Base-by-base conservation (phyloP, 2,797 vertebrate genomes). In the Aythya fuligula region DNA sequence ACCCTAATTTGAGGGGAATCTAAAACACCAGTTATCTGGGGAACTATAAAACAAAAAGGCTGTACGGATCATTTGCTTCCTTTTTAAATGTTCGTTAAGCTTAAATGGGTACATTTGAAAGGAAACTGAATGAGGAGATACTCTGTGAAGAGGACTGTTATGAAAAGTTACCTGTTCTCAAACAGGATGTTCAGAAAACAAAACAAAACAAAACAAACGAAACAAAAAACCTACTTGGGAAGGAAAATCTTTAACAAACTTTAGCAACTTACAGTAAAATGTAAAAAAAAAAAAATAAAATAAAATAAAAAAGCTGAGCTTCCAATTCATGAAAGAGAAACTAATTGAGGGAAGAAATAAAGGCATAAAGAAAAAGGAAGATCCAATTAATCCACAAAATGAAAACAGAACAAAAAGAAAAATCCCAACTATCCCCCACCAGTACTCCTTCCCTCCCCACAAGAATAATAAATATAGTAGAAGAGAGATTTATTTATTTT, bases 361-460 rank as follows among this genome's bases (percentile, higher is more conserved):
- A 6, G 39, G 13, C 86, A 47, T 34, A 39, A 89, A 69, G 41
- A 32, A 49, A 71, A 80, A 65, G 62, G 61, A 54, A 11, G 0
- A 15, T 32, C 6, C 34, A 56, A 53, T 30, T 36, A 61, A 85
- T 57, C 5, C 12, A 61, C 11, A 84, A 72, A 64, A 8, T 30
- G 58, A 84, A 77, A 51, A 19, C 15, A 60, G 65, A 34, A n/a
- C 19, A 65, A 90, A 75, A 39, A 22, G 8, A 75, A 89, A 89
- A 77, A 58, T 71, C 56, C 16, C 28, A 47, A 4, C 22, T 67
- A 74, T 21, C 13, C 27, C 20, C 3, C 4, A 65, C 17, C 13
- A 0, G 0, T 45, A 53, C 5, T 61, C 62, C 16, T 80, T 85
- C 79, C 12, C 7, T 77, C 5, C 6, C 6, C 22, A 2, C 2